Conservation (phyloP, 1,140 invertebrate species). For the Laupala kohalensis region DNA sequence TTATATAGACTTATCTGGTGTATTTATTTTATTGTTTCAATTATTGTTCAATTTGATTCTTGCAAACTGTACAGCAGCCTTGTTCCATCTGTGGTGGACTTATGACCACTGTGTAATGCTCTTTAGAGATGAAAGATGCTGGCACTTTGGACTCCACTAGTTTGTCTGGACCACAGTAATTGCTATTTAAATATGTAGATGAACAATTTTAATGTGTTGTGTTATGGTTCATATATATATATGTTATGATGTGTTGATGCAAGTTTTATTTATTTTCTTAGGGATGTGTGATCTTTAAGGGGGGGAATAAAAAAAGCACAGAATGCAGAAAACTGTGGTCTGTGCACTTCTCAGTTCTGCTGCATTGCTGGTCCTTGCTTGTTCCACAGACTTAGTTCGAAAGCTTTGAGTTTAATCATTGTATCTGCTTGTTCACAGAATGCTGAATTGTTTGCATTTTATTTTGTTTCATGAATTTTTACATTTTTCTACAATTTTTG, state of each 20-base stretch:
- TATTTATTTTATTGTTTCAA: background rate
- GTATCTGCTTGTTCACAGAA: background rate
- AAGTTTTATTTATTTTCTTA: background rate
- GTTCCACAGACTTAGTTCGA: background rate
- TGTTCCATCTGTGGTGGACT: background rate
- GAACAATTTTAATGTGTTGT: background rate
- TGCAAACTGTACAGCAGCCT: background rate
- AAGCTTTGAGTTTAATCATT: background rate
- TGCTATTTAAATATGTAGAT: background rate
- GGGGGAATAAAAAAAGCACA: background rate
- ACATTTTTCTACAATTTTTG: background rate
- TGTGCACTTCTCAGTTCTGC: background rate
- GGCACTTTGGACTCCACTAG: background rate
- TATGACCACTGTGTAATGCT: background rate
- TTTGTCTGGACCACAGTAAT: background rate
- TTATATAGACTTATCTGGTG: background rate
- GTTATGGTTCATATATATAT: background rate
- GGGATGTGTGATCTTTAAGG: background rate
- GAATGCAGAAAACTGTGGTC: background rate
- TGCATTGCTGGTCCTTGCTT: background rate
- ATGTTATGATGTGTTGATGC: background rate
- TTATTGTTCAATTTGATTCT: background rate
- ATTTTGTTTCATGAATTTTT: background rate
- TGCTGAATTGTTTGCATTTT: background rate
- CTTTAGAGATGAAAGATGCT: background rate